Evolutionary conservation across 1,140 invertebrate genomes (phyloP), one percentile per base, ranked within the genome.

Genomic region (Cyclargus thomasi): DNA sequence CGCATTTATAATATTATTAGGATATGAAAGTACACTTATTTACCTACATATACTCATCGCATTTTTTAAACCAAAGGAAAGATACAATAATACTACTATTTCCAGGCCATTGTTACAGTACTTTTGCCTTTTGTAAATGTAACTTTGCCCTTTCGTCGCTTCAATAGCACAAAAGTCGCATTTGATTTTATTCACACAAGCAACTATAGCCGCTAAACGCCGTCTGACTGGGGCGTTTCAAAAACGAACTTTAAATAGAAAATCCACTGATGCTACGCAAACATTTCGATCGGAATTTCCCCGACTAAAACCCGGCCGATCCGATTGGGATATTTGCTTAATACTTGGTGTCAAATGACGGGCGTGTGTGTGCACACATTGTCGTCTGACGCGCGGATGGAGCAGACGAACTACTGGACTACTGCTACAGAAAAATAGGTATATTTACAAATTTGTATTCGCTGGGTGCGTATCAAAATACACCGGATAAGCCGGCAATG

Each of bases 241-340:
- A 47, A 47, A 47, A 47, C 39, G 39, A 47, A 47, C 5, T 47
- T 16, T 47, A 47, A 47, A 47, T 47, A 47, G 39, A 47, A 47
- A 47, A 47, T 47, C 39, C 39, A 14, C 8, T 2, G 8, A 47
- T 16, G 14, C 39, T 47, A 47, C 39, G 39, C 14, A 47, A 47
- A 47, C 39, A 47, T 47, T 47, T 20, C 20, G n/a, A 55, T 55
- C 55, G 17, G 55, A 59, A 59, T 21, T 59, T 59, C 55, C 55
- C 18, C 55, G 20, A 59, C 55, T 59, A 59, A 59, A 20, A 59
- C 20, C 20, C 18, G 18, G 17, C 20, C 17, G 55, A 20, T 20
- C 18, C 55, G 20, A 20, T 59, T 11, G 18, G 55, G 18, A 59
- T 59, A 59, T 59, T 59, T 59, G 55, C 55, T 59, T 59, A 59